These are phyloP conservation scores for Nymphalis io DNA, from an alignment of 1,140 invertebrate species.

Conservation along the genomic window DNA sequence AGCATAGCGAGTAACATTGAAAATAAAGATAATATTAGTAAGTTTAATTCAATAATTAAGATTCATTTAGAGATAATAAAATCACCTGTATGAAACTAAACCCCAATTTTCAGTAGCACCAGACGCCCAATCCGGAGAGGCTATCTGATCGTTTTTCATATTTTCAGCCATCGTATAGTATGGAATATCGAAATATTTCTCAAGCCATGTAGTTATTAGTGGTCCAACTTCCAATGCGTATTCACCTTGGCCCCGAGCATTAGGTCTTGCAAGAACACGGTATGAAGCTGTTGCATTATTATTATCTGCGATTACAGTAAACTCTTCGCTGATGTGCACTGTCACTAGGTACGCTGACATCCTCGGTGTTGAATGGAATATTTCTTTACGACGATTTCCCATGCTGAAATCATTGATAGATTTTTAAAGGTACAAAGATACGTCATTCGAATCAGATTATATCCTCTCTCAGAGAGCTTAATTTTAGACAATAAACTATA, in stretches of 20 bases:
- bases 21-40: too few species aligned
- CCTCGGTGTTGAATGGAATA: constrained; percentile 84
- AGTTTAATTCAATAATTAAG: too few species aligned
- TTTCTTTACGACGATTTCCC: constrained; percentile 64
- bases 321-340: constrained; percentile 86
- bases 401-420: constrained; percentile 43
- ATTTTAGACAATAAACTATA: too few species aligned
- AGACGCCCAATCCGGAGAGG: constrained; percentile 86
- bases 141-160: constrained; percentile 84
- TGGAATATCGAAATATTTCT: constrained; percentile 64
- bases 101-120: constrained; percentile 90
- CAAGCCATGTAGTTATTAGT: constrained; percentile 66
- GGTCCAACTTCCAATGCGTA: constrained; percentile 82
- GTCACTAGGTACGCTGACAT: constrained; percentile 94
- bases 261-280: constrained; percentile 86
- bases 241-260: constrained; percentile 84
- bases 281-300: constrained; percentile 75
- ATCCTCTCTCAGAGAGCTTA: too few species aligned
- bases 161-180: constrained; percentile 72
- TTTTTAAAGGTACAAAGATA: not conserved
- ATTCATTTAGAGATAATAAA: not conserved
- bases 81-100: constrained; percentile 83
- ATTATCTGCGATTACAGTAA: constrained; percentile 83
- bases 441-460: not conserved
- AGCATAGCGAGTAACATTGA: too few species aligned